Evolutionary conservation across 1,140 invertebrate genomes (phyloP).

Genomic region (Lycorma delicatula): DNA sequence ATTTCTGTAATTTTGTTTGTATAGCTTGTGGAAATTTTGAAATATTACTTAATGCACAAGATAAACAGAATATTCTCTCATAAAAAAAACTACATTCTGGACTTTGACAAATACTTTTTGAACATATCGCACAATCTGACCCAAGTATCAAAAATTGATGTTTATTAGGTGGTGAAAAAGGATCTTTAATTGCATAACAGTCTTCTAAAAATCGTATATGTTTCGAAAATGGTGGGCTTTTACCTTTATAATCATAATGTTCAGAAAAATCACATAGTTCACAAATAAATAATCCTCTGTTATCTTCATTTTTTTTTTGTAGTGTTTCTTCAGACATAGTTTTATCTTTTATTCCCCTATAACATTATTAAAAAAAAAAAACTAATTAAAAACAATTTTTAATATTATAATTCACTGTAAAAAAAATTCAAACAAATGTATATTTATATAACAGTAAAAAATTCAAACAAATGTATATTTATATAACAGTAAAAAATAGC

Average conservation of each 20-base stretch:
- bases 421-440: too few relatives aligned
- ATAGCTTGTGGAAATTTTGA: constrained; percentile 56
- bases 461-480: too few relatives aligned
- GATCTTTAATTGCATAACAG: constrained; percentile 73
- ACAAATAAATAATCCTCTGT: constrained; percentile 51
- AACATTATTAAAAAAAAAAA: too few relatives aligned
- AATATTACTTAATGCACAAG: constrained; percentile 51
- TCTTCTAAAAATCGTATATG: constrained; percentile 53
- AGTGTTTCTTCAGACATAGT: too few relatives aligned
- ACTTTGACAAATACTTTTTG: constrained; percentile 57
- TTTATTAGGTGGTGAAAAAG: constrained; percentile 58
- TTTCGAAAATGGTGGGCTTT: constrained; percentile 56
- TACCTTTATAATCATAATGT: constrained; percentile 62
- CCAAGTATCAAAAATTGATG: constrained; percentile 64
- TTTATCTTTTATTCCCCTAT: too few relatives aligned
- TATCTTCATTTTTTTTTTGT: too few relatives aligned
- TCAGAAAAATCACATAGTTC: constrained; percentile 52
- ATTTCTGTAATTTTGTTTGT: constrained; percentile 40
- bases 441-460: too few relatives aligned
- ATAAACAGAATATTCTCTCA: constrained; percentile 56
- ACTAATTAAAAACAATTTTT: too few relatives aligned
- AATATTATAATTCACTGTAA: too few relatives aligned
- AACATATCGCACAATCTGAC: constrained; percentile 59
- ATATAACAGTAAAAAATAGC: too few relatives aligned
- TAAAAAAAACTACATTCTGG: constrained; percentile 72